Percentiles rank a stretch among this genome's conserved stretches.
Evolutionary conservation across 2,797 vertebrate species (phyloP).

Genomic region (Monodelphis domestica): DNA sequence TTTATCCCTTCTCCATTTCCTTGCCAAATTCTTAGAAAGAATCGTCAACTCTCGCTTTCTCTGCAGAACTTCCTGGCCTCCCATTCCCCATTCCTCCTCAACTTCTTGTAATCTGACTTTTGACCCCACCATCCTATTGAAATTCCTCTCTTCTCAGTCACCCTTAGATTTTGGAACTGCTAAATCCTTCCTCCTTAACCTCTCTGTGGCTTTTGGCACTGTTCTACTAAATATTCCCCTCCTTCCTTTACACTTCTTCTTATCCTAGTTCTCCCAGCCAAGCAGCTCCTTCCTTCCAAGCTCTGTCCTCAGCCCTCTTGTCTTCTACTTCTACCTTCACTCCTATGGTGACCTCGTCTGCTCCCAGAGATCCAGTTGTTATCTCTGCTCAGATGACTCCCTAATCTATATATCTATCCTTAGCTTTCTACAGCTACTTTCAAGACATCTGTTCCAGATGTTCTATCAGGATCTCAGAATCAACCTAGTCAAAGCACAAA

Average conservation of each 20-base stretch:
- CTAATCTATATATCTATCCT: not conserved
- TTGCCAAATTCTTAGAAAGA: not conserved
- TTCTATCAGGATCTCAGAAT: not conserved
- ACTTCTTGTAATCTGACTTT: not conserved
- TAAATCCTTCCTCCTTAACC: not conserved
- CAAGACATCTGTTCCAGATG: not conserved
- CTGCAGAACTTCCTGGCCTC: not conserved
- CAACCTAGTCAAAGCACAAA: not conserved
- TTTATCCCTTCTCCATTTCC: not conserved
- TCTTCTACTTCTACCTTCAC: not conserved
- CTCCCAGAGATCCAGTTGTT: not conserved
- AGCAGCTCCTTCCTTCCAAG: not conserved
- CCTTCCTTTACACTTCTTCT: not conserved
- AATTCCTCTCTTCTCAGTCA: not conserved
- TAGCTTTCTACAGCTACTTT: not conserved
- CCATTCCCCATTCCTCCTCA: not conserved
- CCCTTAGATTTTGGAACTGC: not conserved
- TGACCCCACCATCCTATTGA: not conserved
- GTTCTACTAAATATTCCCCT: not conserved
- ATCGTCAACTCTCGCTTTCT: not conserved
- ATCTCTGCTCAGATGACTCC: not conserved
- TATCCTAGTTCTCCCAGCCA: not conserved
- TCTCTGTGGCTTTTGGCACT: not conserved
- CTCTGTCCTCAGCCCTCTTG: not conserved
- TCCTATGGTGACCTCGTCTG: not conserved